Percentiles rank a stretch among this genome's conserved stretches.
Evolutionary conservation across 2,797 vertebrate genomes (phyloP).

Genomic region (Numenius phaeopus): DNA sequence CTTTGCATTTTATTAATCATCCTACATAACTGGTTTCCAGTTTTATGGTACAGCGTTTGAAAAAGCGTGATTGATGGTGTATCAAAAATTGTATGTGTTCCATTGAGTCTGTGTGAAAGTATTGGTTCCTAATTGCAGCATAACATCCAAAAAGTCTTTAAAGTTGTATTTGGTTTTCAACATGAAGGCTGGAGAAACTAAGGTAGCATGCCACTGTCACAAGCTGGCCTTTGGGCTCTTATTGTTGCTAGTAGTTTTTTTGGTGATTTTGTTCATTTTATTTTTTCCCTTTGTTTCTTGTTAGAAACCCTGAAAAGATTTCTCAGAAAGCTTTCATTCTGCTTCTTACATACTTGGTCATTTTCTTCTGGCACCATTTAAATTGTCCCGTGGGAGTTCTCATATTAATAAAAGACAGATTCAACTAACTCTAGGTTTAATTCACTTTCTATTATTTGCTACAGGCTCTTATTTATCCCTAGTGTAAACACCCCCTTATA

Average conservation of each 20-base stretch:
- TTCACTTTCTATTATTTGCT: not conserved
- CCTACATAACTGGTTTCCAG: not conserved
- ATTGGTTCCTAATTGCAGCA: not conserved
- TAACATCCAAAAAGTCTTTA: not conserved
- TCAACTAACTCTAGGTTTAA: not conserved
- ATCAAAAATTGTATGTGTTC: not conserved
- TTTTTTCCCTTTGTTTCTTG: not conserved
- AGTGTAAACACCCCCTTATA: not conserved
- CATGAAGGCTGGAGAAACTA: not conserved
- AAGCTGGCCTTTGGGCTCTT: not conserved
- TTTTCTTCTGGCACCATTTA: not conserved
- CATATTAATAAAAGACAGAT: not conserved
- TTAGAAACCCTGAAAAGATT: not conserved
- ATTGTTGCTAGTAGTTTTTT: not conserved
- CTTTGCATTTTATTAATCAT: not conserved
- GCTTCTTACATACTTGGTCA: not conserved
- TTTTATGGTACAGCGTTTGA: not conserved
- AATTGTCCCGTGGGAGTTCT: not conserved
- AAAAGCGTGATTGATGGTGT: not conserved
- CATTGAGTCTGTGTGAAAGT: not conserved
- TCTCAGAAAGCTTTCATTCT: not conserved
- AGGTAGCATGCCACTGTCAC: not conserved
- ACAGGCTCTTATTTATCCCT: not conserved
- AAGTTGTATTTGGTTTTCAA: not conserved
- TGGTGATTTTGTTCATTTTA: not conserved